A percentile compares a stretch with the other conserved stretches of the same genome.
Evolutionary conservation across 2,113 vertebrate genomes (phyloP).

Genomic region (Chionomys nivalis): DNA sequence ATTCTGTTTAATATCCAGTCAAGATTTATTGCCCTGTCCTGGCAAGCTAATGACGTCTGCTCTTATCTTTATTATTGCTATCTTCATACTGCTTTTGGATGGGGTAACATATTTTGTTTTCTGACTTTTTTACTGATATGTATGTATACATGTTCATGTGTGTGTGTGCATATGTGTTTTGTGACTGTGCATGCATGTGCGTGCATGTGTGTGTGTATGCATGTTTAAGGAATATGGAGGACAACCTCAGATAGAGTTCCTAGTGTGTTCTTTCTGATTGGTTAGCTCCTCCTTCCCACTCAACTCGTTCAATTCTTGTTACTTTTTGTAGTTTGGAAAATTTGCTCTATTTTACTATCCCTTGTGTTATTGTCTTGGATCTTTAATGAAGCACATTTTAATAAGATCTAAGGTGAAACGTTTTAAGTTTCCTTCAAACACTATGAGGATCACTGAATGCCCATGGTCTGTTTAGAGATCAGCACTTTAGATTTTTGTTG

Average conservation of each 20-base stretch:
- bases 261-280: neutral
- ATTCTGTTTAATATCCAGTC: neutral
- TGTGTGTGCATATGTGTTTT: neutral
- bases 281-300: neutral
- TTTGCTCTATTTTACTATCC: neutral
- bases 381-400: neutral
- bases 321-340: neutral
- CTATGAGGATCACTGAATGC: too few relatives aligned
- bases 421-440: neutral
- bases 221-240: neutral
- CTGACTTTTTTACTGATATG: constrained; percentile 14
- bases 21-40: neutral
- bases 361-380: neutral
- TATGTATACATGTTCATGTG: neutral
- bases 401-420: neutral
- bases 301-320: neutral
- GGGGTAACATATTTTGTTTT: neutral
- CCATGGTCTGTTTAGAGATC: neutral
- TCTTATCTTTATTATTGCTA: neutral
- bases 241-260: neutral
- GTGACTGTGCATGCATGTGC: neutral
- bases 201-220: neutral
- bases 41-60: neutral
- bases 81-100: neutral
- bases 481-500: neutral